These are phyloP conservation scores for Pristionchus fissidentatus DNA, from an alignment of 2,888 invertebrate genomes.

Conservation along the genomic window DNA sequence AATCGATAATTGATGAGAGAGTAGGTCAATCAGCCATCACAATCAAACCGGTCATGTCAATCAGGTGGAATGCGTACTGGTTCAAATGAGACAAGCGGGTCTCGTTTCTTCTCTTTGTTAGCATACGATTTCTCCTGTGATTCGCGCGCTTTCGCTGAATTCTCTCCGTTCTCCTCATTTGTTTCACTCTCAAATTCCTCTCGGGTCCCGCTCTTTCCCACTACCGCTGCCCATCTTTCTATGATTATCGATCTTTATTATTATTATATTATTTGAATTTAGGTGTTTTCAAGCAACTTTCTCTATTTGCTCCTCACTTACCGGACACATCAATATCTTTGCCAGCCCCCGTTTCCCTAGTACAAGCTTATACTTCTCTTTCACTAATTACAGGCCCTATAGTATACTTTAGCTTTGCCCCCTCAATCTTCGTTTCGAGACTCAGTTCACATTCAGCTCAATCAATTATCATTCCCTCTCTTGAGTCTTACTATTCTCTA, in stretches of 20 bases:
- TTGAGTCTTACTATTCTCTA: conserved; percentile 1
- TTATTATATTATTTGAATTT: conserved; percentile 1
- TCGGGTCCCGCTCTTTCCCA: not conserved
- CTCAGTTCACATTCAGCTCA: conserved; percentile 33
- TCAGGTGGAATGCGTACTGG: conserved; percentile 16
- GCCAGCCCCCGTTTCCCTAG: conserved; percentile 22
- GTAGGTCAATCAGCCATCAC: not conserved
- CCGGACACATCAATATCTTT: conserved; percentile 38
- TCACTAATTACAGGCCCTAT: conserved; percentile 29
- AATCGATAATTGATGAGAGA: not conserved
- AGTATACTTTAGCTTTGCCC: conserved; percentile 11
- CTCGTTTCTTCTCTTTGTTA: not conserved
- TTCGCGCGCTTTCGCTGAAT: conserved; percentile 34
- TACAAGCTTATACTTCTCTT: conserved; percentile 23
- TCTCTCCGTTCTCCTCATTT: not conserved
- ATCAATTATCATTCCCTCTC: conserved; percentile 33
- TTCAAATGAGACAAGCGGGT: not conserved
- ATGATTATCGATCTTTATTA: conserved; percentile 34
- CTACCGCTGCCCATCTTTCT: conserved; percentile 38
- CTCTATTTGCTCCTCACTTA: conserved; percentile 23
- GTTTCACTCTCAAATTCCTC: not conserved
- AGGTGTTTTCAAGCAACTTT: conserved; percentile 26
- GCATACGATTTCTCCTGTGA: conserved; percentile 28
- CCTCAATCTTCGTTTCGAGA: not conserved
- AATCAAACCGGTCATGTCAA: not conserved